phyloP scores from a whole-genome alignment of 2,113 vertebrate genomes.

The Cebus imitator region DNA sequence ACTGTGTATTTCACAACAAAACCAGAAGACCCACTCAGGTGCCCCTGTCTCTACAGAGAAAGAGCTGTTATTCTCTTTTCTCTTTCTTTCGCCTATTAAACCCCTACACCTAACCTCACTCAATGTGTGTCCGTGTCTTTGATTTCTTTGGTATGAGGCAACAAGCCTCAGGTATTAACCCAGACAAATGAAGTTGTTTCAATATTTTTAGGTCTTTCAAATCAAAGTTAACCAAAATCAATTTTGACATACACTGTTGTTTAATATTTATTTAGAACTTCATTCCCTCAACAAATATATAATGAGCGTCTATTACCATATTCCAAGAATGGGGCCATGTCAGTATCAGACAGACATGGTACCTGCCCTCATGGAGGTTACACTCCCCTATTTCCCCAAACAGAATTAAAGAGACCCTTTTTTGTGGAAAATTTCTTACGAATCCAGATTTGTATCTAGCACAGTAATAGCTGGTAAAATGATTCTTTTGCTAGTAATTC shows the following conservation, averaged over 20 bases:
- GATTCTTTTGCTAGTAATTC: background rate
- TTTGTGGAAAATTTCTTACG: background rate
- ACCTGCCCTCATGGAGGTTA: background rate
- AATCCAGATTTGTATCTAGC: background rate
- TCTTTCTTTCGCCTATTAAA: no score
- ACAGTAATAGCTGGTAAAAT: background rate
- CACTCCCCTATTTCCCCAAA: background rate
- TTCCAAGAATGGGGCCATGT: background rate
- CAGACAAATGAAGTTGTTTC: no score
- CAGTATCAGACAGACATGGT: background rate
- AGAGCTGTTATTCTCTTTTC: no score
- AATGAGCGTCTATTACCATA: background rate
- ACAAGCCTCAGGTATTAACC: no score
- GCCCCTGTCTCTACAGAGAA: no score
- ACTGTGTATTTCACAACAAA: no score
- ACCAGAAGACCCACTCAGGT: no score
- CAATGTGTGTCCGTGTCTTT: no score
- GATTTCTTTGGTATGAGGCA: no score
- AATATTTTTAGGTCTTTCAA: background rate
- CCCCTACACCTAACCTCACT: no score
- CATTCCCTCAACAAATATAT: background rate
- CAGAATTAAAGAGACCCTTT: background rate
- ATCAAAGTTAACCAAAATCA: constrained; percentile 10
- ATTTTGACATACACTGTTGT: background rate
- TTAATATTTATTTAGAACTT: background rate